phyloP scores from a whole-genome alignment of 2,888 invertebrate species.

The Drosophila testacea region DNA sequence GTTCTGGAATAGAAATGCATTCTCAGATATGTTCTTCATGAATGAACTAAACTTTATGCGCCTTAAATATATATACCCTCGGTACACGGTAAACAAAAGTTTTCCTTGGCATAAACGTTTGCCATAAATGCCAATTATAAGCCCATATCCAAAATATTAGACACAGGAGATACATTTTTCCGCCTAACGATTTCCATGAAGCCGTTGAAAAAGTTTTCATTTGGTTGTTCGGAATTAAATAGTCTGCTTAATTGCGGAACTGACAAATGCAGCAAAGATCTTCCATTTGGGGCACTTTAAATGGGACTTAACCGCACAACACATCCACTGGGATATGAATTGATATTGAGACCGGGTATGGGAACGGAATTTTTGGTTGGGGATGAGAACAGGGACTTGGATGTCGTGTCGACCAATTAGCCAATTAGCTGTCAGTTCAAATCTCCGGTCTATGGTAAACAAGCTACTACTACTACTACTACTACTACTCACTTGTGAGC shows the following conservation, averaged over 20 bases:
- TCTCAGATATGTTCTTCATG: not conserved
- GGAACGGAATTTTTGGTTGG: not conserved
- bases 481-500: not conserved
- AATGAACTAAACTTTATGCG: not conserved
- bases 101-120: too few relatives aligned
- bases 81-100: too few relatives aligned
- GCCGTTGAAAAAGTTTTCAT: slow-evolving; percentile 18
- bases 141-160: slow-evolving; percentile 5
- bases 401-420: slow-evolving; percentile 34
- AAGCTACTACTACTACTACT: not conserved
- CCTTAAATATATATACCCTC: too few relatives aligned
- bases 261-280: slow-evolving; percentile 25
- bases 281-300: slow-evolving; percentile 11
- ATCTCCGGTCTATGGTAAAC: slow-evolving; percentile 9
- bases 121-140: slow-evolving; percentile 9
- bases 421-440: slow-evolving; percentile 37
- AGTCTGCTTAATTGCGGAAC: slow-evolving; percentile 26
- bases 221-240: slow-evolving; percentile 9
- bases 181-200: not conserved
- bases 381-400: not conserved
- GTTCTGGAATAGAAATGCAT: too few relatives aligned
- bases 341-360: not conserved
- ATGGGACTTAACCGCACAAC: slow-evolving; percentile 30
- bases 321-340: slow-evolving; percentile 32
- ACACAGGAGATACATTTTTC: not conserved